A percentile compares a stretch with the other conserved stretches of the same genome.
Conservation (phyloP, 2,888 invertebrate species). For the Brachynemurus nebulosus region DNA sequence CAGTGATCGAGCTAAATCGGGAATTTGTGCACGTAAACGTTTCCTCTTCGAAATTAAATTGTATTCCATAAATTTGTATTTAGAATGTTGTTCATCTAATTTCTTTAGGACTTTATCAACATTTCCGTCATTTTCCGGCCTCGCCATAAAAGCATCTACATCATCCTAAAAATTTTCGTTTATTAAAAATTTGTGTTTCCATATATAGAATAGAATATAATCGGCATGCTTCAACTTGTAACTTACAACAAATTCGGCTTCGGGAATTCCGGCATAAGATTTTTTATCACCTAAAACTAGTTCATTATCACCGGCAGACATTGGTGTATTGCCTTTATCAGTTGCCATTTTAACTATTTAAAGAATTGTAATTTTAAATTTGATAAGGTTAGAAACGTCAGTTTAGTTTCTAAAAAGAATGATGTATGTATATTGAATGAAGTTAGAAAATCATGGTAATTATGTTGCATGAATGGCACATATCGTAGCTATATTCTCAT, state of each 20-base stretch:
- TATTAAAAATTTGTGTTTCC: slow-evolving; percentile 4
- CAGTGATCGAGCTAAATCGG: slow-evolving; percentile 83
- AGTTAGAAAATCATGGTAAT: too few relatives aligned
- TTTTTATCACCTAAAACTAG: slow-evolving; percentile 30
- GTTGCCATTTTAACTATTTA: background rate
- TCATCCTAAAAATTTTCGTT: slow-evolving; percentile 52
- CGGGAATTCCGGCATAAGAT: slow-evolving; percentile 74
- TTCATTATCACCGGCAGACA: slow-evolving; percentile 8
- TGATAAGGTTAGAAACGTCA: too few relatives aligned
- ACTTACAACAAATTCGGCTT: slow-evolving; percentile 77
- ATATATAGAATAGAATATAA: background rate
- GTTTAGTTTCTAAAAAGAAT: too few relatives aligned
- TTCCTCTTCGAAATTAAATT: slow-evolving; percentile 77
- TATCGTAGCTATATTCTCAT: too few relatives aligned
- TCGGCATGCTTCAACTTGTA: slow-evolving; percentile 8
- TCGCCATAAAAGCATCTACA: slow-evolving; percentile 85
- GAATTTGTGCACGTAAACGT: slow-evolving; percentile 79
- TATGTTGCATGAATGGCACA: too few relatives aligned
- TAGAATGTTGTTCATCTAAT: slow-evolving; percentile 86
- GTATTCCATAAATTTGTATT: slow-evolving; percentile 95
- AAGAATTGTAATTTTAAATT: too few relatives aligned
- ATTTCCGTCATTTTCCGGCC: slow-evolving; percentile 64
- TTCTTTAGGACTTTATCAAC: slow-evolving; percentile 75
- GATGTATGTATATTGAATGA: too few relatives aligned
- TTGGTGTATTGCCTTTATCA: background rate